Conservation (phyloP, 2,113 vertebrate genomes). For the Alethe diademata region DNA sequence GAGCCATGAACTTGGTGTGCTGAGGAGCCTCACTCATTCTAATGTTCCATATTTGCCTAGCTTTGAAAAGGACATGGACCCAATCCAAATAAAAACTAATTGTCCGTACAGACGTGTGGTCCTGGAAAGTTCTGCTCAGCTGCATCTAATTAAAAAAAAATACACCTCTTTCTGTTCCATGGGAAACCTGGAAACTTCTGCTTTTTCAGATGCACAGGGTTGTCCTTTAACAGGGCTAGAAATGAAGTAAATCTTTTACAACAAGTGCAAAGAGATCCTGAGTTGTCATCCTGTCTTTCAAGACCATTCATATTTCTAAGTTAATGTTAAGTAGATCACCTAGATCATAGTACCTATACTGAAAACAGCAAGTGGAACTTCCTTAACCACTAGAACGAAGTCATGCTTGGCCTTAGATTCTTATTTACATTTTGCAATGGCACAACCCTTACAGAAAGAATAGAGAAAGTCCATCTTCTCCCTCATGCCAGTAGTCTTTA, state of each 20-base stretch:
- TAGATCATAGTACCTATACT: background rate
- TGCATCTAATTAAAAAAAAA: background rate
- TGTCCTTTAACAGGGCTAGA: background rate
- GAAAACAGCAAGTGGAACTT: background rate
- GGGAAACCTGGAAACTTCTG: background rate
- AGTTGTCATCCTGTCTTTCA: background rate
- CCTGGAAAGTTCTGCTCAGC: background rate
- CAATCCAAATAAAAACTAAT: background rate
- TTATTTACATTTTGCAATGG: background rate
- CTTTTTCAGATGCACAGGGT: background rate
- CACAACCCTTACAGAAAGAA: background rate
- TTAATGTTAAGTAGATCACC: background rate
- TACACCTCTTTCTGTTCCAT: background rate
- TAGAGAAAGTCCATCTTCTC: background rate
- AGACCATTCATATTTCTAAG: background rate
- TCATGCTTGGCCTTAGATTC: background rate
- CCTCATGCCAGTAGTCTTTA: background rate
- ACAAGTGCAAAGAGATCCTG: background rate
- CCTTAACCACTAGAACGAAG: background rate
- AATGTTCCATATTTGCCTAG: background rate
- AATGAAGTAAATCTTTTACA: background rate
- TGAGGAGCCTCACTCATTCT: background rate
- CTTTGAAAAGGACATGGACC: background rate
- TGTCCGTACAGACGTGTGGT: background rate
- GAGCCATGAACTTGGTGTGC: background rate